These are phyloP conservation scores for Trichogramma pretiosum DNA, from an alignment of 1,140 invertebrate genomes.

Conservation along the genomic window DNA sequence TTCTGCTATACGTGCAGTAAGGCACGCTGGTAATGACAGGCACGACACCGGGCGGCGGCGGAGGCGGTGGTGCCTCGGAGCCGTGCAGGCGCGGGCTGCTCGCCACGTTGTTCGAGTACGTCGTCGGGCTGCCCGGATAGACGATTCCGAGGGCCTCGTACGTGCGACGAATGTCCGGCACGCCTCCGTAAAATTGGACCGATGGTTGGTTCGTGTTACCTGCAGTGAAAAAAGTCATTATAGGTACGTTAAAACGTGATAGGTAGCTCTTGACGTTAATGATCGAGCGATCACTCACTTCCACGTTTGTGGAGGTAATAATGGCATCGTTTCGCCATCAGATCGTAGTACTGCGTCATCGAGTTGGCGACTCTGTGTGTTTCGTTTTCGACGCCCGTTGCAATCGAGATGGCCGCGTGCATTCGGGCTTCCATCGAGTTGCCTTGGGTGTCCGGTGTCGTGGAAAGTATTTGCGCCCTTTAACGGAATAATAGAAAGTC, in stretches of 20 bases:
- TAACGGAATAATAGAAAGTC: not conserved
- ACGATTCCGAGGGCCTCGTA: slow-evolving; percentile 14
- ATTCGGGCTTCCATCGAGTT: slow-evolving; percentile 12
- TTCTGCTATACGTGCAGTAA: not conserved
- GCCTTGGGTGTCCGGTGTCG: slow-evolving; percentile 12
- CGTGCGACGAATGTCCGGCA: slow-evolving; percentile 11
- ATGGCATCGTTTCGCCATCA: slow-evolving; percentile 16
- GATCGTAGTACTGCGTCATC: slow-evolving; percentile 15
- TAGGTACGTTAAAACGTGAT: no score
- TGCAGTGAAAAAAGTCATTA: no score
- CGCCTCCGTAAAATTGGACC: slow-evolving; percentile 7
- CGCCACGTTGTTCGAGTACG: no score
- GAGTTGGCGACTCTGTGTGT: slow-evolving; percentile 14
- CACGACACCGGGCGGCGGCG: slow-evolving; percentile 6
- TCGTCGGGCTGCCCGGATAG: no score
- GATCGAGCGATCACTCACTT: no score
- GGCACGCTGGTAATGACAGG: not conserved
- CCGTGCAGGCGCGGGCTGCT: slow-evolving; percentile 3
- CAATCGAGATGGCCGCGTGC: slow-evolving; percentile 11
- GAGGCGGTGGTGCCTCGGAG: not conserved
- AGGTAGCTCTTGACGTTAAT: no score
- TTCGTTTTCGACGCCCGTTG: slow-evolving; percentile 14
- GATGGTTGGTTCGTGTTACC: no score
- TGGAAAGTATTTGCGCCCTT: slow-evolving; percentile 16
- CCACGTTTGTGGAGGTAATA: no score